Evolutionary conservation across 2,113 vertebrate genomes (phyloP), one percentile per base, ranked within the genome.

Genomic region (Lepus europaeus): DNA sequence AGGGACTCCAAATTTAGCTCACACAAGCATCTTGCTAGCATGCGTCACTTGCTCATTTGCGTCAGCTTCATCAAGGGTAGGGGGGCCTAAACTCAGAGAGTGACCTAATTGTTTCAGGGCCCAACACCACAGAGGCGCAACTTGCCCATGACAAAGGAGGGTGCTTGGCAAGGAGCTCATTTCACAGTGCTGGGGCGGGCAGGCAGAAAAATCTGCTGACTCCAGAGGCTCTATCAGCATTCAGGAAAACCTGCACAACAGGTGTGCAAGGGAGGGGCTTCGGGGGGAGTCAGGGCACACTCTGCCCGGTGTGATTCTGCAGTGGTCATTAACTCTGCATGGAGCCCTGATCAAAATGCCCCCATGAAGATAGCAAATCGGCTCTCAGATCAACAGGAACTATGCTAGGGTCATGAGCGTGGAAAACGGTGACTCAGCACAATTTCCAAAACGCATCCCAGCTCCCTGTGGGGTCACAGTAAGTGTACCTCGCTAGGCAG

Each of bases 371-470:
- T 12, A 31, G 63, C n/a, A 78, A 56, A 87, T 79, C 36, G 9
- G 74, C 59, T 66, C 78, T 90, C 56, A 36, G 81, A 91, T 76
- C 89, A 79, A 66, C 10, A 87, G 39, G 85, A 83, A 72, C 76
- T 4, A 36, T 0, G 33, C 45, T 9, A 81, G 36, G 79, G 69
- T 81, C 70, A 66, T 10, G 16, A 77, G 68, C 72, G 64, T 36
- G 49, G 88, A 51, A 74, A 90, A 69, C 1, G 70, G 70, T 79
- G 80, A 51, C 2, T 49, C 22, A 72, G 63, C 51, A 31, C 9
- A 39, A 77, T 51, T 84, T 84, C 69, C 56, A 81, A 53, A 59
- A 88, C 22, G 33, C 16, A 68, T 23, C 33, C 12, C 13, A 25
- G 59, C 82, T 92, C 90, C 78, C 94, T 64, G n/a, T 23, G 13